These are phyloP conservation scores for Chaitophorus viminalis DNA, from an alignment of 2,888 invertebrate genomes.

Conservation along the genomic window DNA sequence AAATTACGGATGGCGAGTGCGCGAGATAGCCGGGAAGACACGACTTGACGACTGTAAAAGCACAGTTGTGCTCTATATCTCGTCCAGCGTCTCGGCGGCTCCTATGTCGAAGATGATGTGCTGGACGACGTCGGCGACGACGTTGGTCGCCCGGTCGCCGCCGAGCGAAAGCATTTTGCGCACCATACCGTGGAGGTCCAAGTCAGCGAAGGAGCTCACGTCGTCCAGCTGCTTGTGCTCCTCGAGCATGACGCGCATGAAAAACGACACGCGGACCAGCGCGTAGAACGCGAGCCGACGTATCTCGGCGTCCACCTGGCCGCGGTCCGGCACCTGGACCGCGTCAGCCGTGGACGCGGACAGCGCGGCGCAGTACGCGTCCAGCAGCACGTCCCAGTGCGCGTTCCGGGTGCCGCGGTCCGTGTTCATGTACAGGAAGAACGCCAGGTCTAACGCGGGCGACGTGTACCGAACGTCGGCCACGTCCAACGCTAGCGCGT, in stretches of 20 bases:
- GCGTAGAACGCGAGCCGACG: neutral
- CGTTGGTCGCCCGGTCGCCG: constrained; percentile 13
- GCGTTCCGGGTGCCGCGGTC: constrained; percentile 71
- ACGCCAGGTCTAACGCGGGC: constrained; percentile 72
- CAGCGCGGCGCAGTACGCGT: constrained; percentile 73
- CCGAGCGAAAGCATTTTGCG: neutral
- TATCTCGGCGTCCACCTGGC: constrained; percentile 38
- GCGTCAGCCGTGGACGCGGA: constrained; percentile 64
- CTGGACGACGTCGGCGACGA: constrained; percentile 29
- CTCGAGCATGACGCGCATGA: constrained; percentile 8
- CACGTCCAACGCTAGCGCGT: constrained; percentile 63
- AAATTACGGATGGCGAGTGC: too few species aligned
- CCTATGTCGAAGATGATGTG: constrained; percentile 27
- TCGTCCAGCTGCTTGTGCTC: neutral
- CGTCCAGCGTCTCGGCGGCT: too few species aligned
- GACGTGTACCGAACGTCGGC: constrained; percentile 68
- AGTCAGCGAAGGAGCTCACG: accelerated
- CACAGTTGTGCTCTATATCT: too few species aligned
- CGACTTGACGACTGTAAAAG: too few species aligned
- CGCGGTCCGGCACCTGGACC: constrained; percentile 17
- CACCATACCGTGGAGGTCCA: neutral
- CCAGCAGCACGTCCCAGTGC: constrained; percentile 73
- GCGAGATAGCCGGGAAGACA: too few species aligned
- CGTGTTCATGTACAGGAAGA: constrained; percentile 75
- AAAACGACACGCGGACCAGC: constrained; percentile 22